A percentile compares a stretch with the other conserved stretches of the same genome.
Evolutionary conservation across 2,113 vertebrate species (phyloP).

Genomic region (Atrichornis clamosus): DNA sequence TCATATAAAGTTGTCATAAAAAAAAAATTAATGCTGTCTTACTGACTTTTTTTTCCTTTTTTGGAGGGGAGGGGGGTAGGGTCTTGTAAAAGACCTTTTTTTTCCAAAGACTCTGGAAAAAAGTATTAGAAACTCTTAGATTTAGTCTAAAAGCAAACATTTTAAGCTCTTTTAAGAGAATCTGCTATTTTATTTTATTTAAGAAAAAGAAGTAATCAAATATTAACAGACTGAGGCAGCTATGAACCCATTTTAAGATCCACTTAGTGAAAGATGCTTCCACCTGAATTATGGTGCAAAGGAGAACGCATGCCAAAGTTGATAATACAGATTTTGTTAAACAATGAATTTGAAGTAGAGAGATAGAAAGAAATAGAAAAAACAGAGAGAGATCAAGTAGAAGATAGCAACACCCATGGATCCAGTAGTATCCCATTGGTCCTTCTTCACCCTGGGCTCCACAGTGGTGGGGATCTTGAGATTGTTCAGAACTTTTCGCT

Average conservation of each 20-base stretch:
- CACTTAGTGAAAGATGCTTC: background rate
- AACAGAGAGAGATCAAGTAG: background rate
- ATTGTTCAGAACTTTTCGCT: background rate
- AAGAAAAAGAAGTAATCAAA: background rate
- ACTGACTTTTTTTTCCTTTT: background rate
- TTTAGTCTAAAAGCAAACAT: background rate
- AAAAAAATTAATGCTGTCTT: background rate
- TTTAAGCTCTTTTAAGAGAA: background rate
- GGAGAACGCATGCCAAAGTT: background rate
- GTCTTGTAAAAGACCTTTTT: background rate
- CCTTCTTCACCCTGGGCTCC: background rate
- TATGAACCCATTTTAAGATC: background rate
- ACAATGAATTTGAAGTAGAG: background rate
- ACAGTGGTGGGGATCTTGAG: background rate
- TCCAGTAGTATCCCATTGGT: background rate
- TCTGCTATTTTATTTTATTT: background rate
- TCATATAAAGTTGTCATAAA: background rate
- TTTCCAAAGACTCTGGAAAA: background rate
- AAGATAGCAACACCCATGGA: background rate
- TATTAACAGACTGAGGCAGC: background rate
- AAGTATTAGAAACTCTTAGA: background rate
- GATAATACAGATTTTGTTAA: background rate
- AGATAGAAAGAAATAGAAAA: background rate
- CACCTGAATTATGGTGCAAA: background rate
- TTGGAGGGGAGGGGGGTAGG: fast-evolving